Evolutionary conservation across 2,888 invertebrate species (phyloP).

Genomic region (Acronicta alni): DNA sequence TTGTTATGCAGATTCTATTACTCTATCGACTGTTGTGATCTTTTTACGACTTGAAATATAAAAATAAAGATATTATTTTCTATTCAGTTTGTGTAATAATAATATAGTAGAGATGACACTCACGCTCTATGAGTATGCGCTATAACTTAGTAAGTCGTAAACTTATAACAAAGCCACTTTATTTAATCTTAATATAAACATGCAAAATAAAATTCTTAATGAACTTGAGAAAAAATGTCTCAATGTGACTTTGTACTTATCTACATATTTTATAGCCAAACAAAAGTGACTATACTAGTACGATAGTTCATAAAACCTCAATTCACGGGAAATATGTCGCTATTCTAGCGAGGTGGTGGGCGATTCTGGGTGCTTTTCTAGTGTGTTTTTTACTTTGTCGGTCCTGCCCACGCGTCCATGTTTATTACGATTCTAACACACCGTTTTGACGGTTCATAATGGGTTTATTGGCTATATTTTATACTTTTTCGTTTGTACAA

Average conservation of each 20-base stretch:
- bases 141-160: too few relatives aligned
- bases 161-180: too few relatives aligned
- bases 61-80: constrained; percentile 43
- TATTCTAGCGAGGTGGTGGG: constrained; percentile 33
- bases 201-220: too few relatives aligned
- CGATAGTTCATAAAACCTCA: not conserved
- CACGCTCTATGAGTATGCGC: too few relatives aligned
- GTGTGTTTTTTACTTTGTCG: constrained; percentile 32
- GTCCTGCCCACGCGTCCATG: constrained; percentile 36
- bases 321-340: constrained; percentile 6
- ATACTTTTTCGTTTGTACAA: constrained; percentile 39
- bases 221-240: too few relatives aligned
- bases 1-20: constrained; percentile 54
- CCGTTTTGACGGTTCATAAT: constrained; percentile 43
- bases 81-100: not conserved
- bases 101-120: not conserved
- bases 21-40: constrained; percentile 38
- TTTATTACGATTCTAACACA: constrained; percentile 42
- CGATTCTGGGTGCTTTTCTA: constrained; percentile 14
- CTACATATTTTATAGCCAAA: not conserved
- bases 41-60: constrained; percentile 31
- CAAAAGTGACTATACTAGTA: not conserved
- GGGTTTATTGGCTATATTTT: constrained; percentile 51
- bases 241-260: too few relatives aligned
- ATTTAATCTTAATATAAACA: too few relatives aligned